Evolutionary conservation across 2,888 invertebrate species (phyloP).

Genomic region (Lampropteryx suffumata): DNA sequence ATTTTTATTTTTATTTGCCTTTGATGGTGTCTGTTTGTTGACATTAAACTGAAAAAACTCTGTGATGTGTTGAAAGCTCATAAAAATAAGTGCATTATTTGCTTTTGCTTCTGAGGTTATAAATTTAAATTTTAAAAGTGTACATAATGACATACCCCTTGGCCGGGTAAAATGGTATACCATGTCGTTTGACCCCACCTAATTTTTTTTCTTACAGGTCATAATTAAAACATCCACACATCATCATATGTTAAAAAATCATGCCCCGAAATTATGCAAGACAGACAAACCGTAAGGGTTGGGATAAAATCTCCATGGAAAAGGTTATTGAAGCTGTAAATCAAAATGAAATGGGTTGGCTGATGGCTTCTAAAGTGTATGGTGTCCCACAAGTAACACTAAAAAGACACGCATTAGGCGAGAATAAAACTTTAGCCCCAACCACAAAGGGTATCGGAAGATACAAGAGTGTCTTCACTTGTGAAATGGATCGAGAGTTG

Average conservation of each 20-base stretch:
- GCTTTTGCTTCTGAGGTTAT: background rate
- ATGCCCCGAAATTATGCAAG: slow-evolving; percentile 20
- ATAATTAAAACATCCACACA: too few species aligned
- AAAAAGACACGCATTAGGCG: background rate
- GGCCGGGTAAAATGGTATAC: slow-evolving; percentile 20
- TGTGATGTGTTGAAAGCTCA: slow-evolving; percentile 1
- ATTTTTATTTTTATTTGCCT: too few species aligned
- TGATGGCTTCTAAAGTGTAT: slow-evolving; percentile 23
- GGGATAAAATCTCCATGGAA: slow-evolving; percentile 20
- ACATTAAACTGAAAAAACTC: too few species aligned
- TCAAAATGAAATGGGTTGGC: slow-evolving; percentile 25
- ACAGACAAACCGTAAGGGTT: background rate
- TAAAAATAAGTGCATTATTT: background rate
- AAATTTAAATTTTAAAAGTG: too few species aligned
- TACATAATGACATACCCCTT: background rate
- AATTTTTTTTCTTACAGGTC: slow-evolving; percentile 9
- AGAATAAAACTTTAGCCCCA: background rate
- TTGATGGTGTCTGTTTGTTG: too few species aligned
- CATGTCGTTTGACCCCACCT: slow-evolving; percentile 18
- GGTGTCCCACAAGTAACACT: slow-evolving; percentile 13
- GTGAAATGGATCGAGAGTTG: too few species aligned
- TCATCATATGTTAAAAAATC: too few species aligned
- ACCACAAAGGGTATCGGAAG: background rate
- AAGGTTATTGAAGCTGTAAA: slow-evolving; percentile 25
- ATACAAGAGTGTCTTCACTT: too few species aligned